Conservation (phyloP, 2,797 vertebrate species). For the Paedocypris micromegethes region DNA sequence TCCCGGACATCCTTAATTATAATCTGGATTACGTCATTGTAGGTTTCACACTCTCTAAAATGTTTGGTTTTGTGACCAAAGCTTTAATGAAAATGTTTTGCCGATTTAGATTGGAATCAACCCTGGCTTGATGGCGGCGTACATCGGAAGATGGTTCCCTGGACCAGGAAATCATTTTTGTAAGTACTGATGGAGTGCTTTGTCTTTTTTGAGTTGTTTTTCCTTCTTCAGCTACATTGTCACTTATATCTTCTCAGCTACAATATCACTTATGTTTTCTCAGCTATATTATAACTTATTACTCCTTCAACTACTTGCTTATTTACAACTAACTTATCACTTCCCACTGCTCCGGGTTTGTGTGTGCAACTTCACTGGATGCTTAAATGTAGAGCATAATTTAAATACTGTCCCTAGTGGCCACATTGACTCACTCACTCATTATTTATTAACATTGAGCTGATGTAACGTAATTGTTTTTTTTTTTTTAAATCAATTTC, state of each 20-base stretch:
- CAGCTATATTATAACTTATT: too few relatives aligned
- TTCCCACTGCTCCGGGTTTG: too few relatives aligned
- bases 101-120: conserved; percentile 90
- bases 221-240: conserved; percentile 68
- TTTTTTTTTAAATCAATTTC: not conserved
- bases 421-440: too few relatives aligned
- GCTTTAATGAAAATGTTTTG: not conserved
- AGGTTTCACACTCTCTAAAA: conserved; percentile 53
- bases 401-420: too few relatives aligned
- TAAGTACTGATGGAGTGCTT: conserved; percentile 62
- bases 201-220: conserved; percentile 81
- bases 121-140: conserved; percentile 95
- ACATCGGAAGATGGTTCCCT: conserved; percentile 94
- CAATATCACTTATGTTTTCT: too few relatives aligned
- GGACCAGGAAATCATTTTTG: conserved; percentile 98
- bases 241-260: too few relatives aligned
- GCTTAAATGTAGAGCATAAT: too few relatives aligned
- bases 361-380: too few relatives aligned
- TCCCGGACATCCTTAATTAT: conserved; percentile 90
- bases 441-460: not conserved
- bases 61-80: too few relatives aligned
- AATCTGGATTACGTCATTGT: conserved; percentile 98
- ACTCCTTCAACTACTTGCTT: too few relatives aligned
- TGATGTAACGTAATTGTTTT: not conserved
- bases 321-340: too few relatives aligned